Percentiles rank a stretch among this genome's conserved stretches.
Evolutionary conservation across 2,113 vertebrate species (phyloP).

Genomic region (Hassar affinis): DNA sequence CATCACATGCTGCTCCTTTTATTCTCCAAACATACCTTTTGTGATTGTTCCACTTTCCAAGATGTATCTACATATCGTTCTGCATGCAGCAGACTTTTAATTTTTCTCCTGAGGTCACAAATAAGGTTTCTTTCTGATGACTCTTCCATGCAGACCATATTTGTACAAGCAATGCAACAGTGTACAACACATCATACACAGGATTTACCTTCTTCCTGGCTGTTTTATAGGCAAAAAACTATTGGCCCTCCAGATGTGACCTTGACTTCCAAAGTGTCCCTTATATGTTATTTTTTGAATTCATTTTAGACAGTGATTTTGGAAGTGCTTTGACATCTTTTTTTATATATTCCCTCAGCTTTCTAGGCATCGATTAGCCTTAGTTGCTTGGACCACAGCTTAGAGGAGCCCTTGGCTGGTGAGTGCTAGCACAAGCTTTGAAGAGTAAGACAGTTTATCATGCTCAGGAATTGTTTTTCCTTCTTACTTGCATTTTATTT

Average conservation of each 20-base stretch:
- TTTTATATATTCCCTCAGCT: neutral
- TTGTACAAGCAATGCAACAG: neutral
- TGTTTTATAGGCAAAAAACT: neutral
- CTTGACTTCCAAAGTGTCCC: neutral
- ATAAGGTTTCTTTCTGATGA: neutral
- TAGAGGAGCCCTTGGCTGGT: no score
- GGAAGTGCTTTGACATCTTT: neutral
- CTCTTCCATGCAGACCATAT: neutral
- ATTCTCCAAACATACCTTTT: no score
- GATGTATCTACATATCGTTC: neutral
- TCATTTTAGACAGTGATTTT: neutral
- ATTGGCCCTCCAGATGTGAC: neutral
- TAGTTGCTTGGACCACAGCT: no score
- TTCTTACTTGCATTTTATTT: no score
- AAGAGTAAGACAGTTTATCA: neutral
- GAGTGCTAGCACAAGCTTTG: neutral
- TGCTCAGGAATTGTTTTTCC: neutral
- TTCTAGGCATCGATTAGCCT: no score
- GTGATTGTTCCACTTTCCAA: no score
- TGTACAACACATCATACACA: no score
- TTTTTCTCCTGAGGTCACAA: neutral
- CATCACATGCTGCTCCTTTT: no score
- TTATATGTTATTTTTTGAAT: neutral
- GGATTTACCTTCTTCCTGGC: neutral
- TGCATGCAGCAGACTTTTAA: neutral